Conservation (phyloP, 2,888 invertebrate genomes). For the Epinotia demarniana region DNA sequence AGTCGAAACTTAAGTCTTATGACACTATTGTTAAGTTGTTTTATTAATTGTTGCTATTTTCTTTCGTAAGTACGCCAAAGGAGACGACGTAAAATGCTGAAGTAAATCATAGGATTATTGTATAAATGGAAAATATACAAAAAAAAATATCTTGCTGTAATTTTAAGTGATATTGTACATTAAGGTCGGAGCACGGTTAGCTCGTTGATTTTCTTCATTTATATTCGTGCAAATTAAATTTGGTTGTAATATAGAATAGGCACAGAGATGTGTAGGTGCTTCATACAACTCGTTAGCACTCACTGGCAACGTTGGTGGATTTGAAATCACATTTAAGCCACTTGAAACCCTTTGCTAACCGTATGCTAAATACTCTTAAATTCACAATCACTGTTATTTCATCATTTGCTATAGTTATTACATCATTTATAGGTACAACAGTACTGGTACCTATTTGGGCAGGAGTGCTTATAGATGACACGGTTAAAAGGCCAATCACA, state of each 20-base stretch:
- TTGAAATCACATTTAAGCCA: neutral
- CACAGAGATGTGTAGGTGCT: neutral
- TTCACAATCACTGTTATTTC: too few relatives aligned
- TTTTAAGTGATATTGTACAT: conserved; percentile 60
- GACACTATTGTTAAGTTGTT: conserved; percentile 77
- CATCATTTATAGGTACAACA: too few relatives aligned
- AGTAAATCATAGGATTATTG: conserved; percentile 66
- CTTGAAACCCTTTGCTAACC: neutral
- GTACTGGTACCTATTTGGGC: too few relatives aligned
- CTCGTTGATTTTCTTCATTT: conserved; percentile 37
- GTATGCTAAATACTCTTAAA: neutral
- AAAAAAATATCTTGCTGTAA: conserved; percentile 72
- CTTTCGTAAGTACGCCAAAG: conserved; percentile 79
- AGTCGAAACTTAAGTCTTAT: conserved; percentile 46
- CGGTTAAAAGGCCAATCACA: too few relatives aligned
- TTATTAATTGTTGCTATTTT: conserved; percentile 77
- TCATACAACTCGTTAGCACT: neutral
- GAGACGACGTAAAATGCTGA: conserved; percentile 67
- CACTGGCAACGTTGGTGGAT: neutral
- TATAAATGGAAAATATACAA: conserved; percentile 76
- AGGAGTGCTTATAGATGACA: too few relatives aligned
- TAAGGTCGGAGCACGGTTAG: conserved; percentile 33
- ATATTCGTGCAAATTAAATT: conserved; percentile 51
- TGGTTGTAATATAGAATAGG: conserved; percentile 72
- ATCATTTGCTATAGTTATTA: too few relatives aligned